Conservation (phyloP, 2,888 invertebrate species). For the Teleogryllus oceanicus region DNA sequence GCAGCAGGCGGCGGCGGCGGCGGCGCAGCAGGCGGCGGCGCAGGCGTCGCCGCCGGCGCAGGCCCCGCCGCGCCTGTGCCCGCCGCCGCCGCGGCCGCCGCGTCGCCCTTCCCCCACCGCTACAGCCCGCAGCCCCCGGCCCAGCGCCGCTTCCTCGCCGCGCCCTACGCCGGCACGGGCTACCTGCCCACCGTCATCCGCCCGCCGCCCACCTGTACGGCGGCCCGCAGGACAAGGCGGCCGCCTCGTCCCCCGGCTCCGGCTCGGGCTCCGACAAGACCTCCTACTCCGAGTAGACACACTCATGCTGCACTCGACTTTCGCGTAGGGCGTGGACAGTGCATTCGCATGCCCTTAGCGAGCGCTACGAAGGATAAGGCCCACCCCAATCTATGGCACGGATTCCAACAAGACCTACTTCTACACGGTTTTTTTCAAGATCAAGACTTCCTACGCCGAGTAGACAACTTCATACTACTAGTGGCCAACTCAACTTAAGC, state of each 20-base stretch:
- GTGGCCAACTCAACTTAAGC: too few relatives aligned
- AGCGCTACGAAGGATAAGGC: too few relatives aligned
- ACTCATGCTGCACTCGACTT: too few relatives aligned
- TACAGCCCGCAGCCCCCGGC: constrained; percentile 48
- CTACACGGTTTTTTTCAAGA: too few relatives aligned
- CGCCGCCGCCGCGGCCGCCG: constrained; percentile 57
- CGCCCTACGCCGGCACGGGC: constrained; percentile 79
- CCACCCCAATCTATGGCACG: too few relatives aligned
- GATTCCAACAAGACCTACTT: too few relatives aligned
- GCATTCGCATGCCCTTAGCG: too few relatives aligned
- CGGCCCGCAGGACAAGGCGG: constrained; percentile 44
- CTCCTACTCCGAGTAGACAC: constrained; percentile 53
- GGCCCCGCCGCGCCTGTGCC: constrained; percentile 12
- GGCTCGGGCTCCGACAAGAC: constrained; percentile 56
- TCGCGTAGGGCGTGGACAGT: too few relatives aligned
- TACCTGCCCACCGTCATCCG: constrained; percentile 76
- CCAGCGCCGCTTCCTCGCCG: constrained; percentile 68
- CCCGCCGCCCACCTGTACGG: constrained; percentile 49
- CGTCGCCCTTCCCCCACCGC: constrained; percentile 61
- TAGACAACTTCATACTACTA: too few relatives aligned
- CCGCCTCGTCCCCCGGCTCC: constrained; percentile 52
- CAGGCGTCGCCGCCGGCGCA: constrained; percentile 44
- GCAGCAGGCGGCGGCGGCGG: constrained; percentile 43
- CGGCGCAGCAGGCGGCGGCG: constrained; percentile 43
- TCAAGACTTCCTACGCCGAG: too few relatives aligned